phyloP scores from a whole-genome alignment of 2,797 vertebrate species.

The Glyptemys insculpta region DNA sequence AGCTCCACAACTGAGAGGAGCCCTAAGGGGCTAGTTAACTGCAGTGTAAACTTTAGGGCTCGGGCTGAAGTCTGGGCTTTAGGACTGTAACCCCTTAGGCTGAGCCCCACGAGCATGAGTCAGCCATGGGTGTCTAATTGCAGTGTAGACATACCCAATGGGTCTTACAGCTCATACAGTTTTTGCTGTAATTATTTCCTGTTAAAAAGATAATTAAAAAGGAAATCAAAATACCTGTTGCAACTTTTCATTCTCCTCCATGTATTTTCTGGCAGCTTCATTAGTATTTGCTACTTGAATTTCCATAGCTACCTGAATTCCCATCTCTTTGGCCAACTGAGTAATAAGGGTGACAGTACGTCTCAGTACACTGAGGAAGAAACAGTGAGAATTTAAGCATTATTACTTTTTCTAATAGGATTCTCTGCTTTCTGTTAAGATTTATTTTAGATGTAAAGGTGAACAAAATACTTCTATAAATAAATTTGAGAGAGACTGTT shows the following conservation, averaged over 20 bases:
- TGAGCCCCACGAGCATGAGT: background rate
- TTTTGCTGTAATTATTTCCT: background rate
- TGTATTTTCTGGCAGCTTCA: slow-evolving; percentile 87
- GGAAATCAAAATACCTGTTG: slow-evolving; percentile 84
- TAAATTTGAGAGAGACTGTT: background rate
- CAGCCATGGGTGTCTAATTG: background rate
- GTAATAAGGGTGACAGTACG: slow-evolving; percentile 91
- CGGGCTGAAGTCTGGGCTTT: background rate
- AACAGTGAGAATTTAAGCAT: slow-evolving; percentile 31
- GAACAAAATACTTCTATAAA: background rate
- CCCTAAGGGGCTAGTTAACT: background rate
- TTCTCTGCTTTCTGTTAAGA: background rate
- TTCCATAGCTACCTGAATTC: slow-evolving; percentile 84
- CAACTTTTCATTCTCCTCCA: slow-evolving; percentile 89
- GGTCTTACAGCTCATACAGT: background rate
- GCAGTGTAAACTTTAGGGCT: background rate
- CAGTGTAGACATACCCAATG: background rate
- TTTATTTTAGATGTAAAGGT: background rate
- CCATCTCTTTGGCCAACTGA: slow-evolving; percentile 85
- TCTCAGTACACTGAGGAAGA: slow-evolving; percentile 81
- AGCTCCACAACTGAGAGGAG: background rate
- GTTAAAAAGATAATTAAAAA: slow-evolving; percentile 24
- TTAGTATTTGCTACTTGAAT: slow-evolving; percentile 86
- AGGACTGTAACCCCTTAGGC: background rate
- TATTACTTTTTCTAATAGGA: background rate